Evolutionary conservation across 2,113 vertebrate species (phyloP), one percentile per base, ranked within the genome.

Genomic region (Bambusicola thoracicus): DNA sequence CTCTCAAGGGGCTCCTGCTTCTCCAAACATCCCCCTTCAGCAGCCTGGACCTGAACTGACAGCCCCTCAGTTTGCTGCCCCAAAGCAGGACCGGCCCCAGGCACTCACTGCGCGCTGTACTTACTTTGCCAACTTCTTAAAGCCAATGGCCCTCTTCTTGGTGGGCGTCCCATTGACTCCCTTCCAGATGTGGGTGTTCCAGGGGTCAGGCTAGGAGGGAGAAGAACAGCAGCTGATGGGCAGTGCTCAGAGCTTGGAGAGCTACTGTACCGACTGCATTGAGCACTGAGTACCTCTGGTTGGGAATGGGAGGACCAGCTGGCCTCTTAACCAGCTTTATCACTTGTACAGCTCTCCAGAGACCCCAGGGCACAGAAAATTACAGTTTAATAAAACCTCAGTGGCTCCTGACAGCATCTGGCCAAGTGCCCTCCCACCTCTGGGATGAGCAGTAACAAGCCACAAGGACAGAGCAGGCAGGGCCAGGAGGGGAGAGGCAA

Each of bases 41-140:
- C 19, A 48, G 40, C 34, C 44, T 17, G 56, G 29, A n/a, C 6
- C 25, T 67, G 61, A 34, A 22, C n/a, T 77, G 11, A 9, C 62
- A 40, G 13, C 36, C 32, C 77, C 6, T 11, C 34, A 15, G 18
- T 27, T n/a, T 15, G 24, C 65, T 61, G 48, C 78, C 56, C 38
- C 2, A 51, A 61, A 1, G 3, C 53, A 90, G 49, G 32, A 65
- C 1, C 15, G 20, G 25, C 36, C 41, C 51, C 48, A 46, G 5
- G 19, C 51, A 8, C 29, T 13, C 61, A 36, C 17, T 55, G 5
- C 21, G 36, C 11, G 0, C 30, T 14, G 46, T 53, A 98, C 98
- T 99, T 92, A 99, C 99, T 99, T 99, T 73, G 99, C 99, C 68
- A 99, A 97, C 95, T 99, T 99, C 97, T 99, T 99, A 95, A 99